Percentiles rank a stretch among this genome's conserved stretches.
Conservation (phyloP, 1,140 invertebrate species). For the Proales similis region DNA sequence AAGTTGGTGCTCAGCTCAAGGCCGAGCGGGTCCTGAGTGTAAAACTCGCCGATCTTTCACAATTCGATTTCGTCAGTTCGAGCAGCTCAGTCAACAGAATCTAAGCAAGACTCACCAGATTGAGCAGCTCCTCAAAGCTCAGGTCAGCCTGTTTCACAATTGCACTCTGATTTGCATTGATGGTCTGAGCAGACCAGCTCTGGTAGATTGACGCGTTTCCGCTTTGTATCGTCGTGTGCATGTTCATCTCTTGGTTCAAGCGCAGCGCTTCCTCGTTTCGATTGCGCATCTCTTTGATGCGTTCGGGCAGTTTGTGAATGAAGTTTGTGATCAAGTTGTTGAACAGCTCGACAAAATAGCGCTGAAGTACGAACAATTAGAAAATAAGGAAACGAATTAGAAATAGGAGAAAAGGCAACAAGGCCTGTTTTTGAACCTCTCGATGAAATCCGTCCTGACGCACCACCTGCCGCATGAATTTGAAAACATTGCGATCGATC, state of each 20-base stretch:
- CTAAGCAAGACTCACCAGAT: slow-evolving; percentile 53
- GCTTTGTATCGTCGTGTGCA: slow-evolving; percentile 63
- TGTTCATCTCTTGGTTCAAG: slow-evolving; percentile 7
- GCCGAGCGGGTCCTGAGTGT: slow-evolving; percentile 65
- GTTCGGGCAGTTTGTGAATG: slow-evolving; percentile 81
- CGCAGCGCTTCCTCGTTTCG: slow-evolving; percentile 18
- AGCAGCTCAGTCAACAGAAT: slow-evolving; percentile 26
- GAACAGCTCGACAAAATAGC: slow-evolving; percentile 72
- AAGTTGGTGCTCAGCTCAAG: slow-evolving; percentile 66
- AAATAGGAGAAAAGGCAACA: background rate
- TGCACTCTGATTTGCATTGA: slow-evolving; percentile 67
- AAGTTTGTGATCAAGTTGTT: slow-evolving; percentile 83
- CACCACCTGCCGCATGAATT: slow-evolving; percentile 65
- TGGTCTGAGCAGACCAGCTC: slow-evolving; percentile 73
- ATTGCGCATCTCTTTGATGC: slow-evolving; percentile 53
- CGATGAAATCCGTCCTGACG: slow-evolving; percentile 65
- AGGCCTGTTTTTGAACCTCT: slow-evolving; percentile 57
- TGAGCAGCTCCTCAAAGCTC: slow-evolving; percentile 76
- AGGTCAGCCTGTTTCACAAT: slow-evolving; percentile 64
- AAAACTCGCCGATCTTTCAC: slow-evolving; percentile 64
- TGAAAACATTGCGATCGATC: slow-evolving; percentile 71
- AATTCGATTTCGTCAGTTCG: slow-evolving; percentile 37
- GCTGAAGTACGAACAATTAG: slow-evolving; percentile 46
- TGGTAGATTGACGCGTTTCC: slow-evolving; percentile 76
- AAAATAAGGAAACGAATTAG: background rate